Conservation (phyloP, 2,797 vertebrate genomes). For the Sciurus carolinensis region DNA sequence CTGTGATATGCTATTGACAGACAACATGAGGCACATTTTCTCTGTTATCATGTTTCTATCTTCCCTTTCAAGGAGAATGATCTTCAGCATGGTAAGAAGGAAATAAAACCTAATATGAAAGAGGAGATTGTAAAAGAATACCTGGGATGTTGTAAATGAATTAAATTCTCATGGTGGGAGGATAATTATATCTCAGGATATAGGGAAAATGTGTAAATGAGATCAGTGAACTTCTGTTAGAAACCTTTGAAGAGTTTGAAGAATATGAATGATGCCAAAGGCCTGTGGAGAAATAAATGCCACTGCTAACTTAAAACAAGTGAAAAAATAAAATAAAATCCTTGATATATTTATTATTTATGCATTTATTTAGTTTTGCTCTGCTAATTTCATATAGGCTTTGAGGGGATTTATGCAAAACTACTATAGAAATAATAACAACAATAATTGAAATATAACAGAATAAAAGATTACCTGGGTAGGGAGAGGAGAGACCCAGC, state of each 20-base stretch:
- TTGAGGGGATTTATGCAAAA: background rate
- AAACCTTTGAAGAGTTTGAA: constrained; percentile 67
- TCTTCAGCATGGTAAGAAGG: background rate
- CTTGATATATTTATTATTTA: constrained; percentile 54
- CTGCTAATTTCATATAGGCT: background rate
- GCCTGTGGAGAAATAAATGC: constrained; percentile 64
- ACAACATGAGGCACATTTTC: background rate
- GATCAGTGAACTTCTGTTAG: constrained; percentile 74
- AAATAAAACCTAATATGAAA: constrained; percentile 56
- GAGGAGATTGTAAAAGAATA: constrained; percentile 43
- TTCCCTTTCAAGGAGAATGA: constrained; percentile 48
- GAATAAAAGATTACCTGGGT: background rate
- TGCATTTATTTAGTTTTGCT: constrained; percentile 43
- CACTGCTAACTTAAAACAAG: constrained; percentile 36
- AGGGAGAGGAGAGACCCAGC: fast-evolving
- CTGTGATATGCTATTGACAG: fast-evolving
- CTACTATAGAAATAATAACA: background rate
- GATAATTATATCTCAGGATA: constrained; percentile 70
- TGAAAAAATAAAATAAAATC: background rate
- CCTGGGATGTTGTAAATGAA: constrained; percentile 61
- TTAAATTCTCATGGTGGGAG: constrained; percentile 73
- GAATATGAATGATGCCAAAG: constrained; percentile 65
- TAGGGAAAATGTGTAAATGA: constrained; percentile 77
- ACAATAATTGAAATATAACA: background rate
- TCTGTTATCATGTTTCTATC: background rate